Base-by-base conservation (phyloP, 2,113 vertebrate species). In the Eublepharis macularius region DNA sequence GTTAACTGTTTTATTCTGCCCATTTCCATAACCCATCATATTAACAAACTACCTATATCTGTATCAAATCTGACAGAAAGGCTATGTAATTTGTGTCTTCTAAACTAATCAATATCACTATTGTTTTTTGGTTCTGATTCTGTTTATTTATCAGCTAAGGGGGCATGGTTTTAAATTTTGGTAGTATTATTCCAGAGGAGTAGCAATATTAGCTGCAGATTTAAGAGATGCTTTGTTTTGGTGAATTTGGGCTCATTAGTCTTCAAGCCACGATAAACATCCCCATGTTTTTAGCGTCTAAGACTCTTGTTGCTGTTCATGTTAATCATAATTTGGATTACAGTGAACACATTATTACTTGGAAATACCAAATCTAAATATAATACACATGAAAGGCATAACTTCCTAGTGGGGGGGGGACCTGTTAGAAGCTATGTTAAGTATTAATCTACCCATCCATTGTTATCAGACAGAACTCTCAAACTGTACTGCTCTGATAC, bases 401-500 rank as follows among this genome's bases (percentile, higher is more conserved):
- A 83, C 80, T 51, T 3, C 75, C 17, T 49, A 24, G 85, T 88
- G 1, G 57, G 26, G 73, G 5, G 54, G 85, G 86, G 54, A 45
- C 47, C 83, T 80, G 77, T 11, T 88, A 80, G 24, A 78, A 6
- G 83, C 72, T 66, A 65, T 10, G 2, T 36, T 73, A 81, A 76
- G 8, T 77, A 88, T 60, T 88, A 84, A 84, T 85, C 74, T 74
- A 80, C 79, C 76, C 77, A 77, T 84, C 90, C 80, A 86, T 77
- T 94, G 75, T 85, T 80, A 65, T 92, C 85, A 86, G 76, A 86
- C 75, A 83, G 83, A 83, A 80, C 47, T 89, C 84, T 90, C 85
- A 79, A 94, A 92, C 91, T 91, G 85, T 87, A 60, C 84, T 92
- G 65, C 41, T 94, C 74, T 91, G 82, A 2, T 91, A 84, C 57